phyloP scores from a whole-genome alignment of 2,888 invertebrate genomes.

The Ophraella communa region DNA sequence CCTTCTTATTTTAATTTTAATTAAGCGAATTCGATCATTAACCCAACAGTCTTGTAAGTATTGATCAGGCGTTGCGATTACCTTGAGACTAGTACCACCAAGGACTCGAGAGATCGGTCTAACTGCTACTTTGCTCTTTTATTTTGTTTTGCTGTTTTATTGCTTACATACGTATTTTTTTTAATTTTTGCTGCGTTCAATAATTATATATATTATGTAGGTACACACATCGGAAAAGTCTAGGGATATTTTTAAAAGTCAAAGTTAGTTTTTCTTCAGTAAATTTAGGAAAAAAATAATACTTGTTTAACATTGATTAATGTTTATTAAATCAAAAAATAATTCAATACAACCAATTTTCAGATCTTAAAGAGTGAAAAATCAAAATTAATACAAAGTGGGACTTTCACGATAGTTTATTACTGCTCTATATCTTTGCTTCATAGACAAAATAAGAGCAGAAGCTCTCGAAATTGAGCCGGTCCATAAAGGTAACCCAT shows the following conservation, averaged over 20 bases:
- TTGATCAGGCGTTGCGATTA: slow-evolving; percentile 56
- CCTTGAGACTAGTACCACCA: slow-evolving; percentile 56
- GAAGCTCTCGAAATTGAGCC: no score
- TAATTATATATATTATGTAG: neutral
- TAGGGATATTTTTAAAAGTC: no score
- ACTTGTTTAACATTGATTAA: no score
- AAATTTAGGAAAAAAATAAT: no score
- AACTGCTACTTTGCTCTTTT: neutral
- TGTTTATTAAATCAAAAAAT: no score
- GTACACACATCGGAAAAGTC: no score
- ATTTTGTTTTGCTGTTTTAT: neutral
- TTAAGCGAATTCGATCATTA: slow-evolving; percentile 58
- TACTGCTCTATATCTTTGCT: no score
- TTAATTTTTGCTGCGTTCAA: neutral
- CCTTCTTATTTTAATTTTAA: slow-evolving; percentile 58
- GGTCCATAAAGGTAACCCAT: no score
- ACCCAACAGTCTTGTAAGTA: slow-evolving; percentile 49
- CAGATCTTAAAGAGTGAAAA: neutral
- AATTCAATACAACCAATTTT: no score
- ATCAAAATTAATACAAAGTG: slow-evolving; percentile 3
- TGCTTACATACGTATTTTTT: neutral
- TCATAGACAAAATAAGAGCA: no score
- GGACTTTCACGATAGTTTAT: neutral
- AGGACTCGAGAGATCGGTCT: slow-evolving; percentile 35
- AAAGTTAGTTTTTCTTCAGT: no score